Conservation (phyloP, 2,888 invertebrate species). For the Galerucella nymphaeae region DNA sequence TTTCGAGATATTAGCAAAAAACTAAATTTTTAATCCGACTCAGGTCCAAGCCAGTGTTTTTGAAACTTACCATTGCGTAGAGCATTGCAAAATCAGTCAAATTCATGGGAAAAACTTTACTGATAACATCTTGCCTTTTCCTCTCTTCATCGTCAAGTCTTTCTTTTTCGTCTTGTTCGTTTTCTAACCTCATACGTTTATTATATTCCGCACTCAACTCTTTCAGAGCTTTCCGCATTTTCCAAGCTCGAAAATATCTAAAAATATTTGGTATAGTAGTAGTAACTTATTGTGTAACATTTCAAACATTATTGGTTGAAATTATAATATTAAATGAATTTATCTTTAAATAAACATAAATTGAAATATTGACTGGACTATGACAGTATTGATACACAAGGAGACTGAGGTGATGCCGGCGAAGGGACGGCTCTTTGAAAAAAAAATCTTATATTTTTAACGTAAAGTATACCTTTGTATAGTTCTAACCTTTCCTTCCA, state of each 20-base stretch:
- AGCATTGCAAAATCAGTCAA: conserved; percentile 81
- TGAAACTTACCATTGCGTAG: conserved; percentile 68
- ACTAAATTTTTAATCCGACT: too few relatives aligned
- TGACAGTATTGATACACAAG: too few relatives aligned
- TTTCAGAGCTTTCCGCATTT: conserved; percentile 67
- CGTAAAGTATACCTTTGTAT: conserved; percentile 77
- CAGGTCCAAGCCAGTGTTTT: not conserved
- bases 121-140: conserved; percentile 69
- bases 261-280: too few relatives aligned
- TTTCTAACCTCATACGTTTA: conserved; percentile 67
- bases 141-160: conserved; percentile 68
- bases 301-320: too few relatives aligned
- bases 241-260: conserved; percentile 70
- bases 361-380: too few relatives aligned
- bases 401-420: too few relatives aligned
- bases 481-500: conserved; percentile 65
- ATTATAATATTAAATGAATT: too few relatives aligned
- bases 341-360: too few relatives aligned
- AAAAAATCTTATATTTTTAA: too few relatives aligned
- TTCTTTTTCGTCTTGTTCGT: conserved; percentile 65
- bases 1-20: too few relatives aligned
- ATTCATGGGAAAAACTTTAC: conserved; percentile 77
- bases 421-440: too few relatives aligned
- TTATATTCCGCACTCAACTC: conserved; percentile 67
- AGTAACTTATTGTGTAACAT: too few relatives aligned